A percentile compares a stretch with the other conserved stretches of the same genome.
phyloP scores from a whole-genome alignment of 2,113 vertebrate genomes.

The Lynx canadensis region DNA sequence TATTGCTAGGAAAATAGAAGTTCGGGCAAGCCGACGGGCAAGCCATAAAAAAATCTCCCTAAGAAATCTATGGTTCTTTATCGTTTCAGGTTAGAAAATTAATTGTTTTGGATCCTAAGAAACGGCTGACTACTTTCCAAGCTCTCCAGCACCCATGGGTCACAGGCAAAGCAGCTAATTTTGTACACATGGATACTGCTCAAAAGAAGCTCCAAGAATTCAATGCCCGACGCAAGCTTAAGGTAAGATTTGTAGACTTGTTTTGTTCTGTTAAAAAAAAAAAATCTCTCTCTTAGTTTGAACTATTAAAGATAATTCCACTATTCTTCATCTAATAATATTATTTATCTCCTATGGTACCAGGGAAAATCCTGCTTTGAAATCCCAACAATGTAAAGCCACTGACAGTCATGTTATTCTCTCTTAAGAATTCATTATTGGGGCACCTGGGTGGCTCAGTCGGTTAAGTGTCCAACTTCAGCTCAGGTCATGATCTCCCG shows the following conservation, averaged over 20 bases:
- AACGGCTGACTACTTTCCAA: slow-evolving; percentile 91
- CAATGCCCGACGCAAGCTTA: slow-evolving; percentile 93
- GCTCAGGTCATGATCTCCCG: too few species aligned
- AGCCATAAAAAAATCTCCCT: background rate
- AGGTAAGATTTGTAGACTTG: slow-evolving; percentile 83
- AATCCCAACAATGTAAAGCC: background rate
- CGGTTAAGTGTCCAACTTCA: too few species aligned
- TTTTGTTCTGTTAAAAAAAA: background rate
- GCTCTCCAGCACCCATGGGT: slow-evolving; percentile 94
- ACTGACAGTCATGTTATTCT: background rate
- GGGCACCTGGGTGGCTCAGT: too few species aligned
- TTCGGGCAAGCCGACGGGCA: background rate
- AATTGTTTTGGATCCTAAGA: slow-evolving; percentile 93
- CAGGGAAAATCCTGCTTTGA: slow-evolving; percentile 9
- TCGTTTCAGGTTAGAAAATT: slow-evolving; percentile 90
- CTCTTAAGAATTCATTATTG: background rate
- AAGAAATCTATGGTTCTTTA: slow-evolving; percentile 32
- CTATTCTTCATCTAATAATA: background rate
- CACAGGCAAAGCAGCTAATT: slow-evolving; percentile 93
- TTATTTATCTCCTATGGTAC: background rate
- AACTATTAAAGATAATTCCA: background rate
- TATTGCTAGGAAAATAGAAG: background rate
- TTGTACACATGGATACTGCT: slow-evolving; percentile 93
- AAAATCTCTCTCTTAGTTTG: background rate
- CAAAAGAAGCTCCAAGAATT: slow-evolving; percentile 95